Base-by-base conservation (phyloP, 2,888 invertebrate genomes). In the Synanthedon myopaeformis region DNA sequence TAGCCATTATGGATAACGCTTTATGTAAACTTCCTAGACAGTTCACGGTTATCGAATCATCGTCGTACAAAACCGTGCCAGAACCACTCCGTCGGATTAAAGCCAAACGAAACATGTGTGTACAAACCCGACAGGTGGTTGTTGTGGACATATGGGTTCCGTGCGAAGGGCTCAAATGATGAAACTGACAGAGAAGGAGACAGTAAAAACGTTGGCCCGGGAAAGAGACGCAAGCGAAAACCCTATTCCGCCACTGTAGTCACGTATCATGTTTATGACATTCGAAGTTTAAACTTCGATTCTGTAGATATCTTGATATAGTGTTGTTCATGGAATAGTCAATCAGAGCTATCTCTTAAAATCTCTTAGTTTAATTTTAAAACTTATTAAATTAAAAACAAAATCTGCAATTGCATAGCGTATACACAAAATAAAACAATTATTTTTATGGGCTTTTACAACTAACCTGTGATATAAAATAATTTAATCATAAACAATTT, bases 131-230 rank as follows among this genome's bases (percentile, higher is more conserved):
- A 80, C 84, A 85, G 83, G 78, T 84, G 85, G 67, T 35, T 60
- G 61, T 42, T 67, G 35, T 65, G 73, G 77, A 78, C 83, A 80
- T 77, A 70, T 79, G 76, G 79, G 69, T 72, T 76, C 72, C 71
- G 61, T 52, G 60, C 71, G 77, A 81, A 69, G 80, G 82, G 82
- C 81, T 79, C 69, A 48, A 55, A 69, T 79, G 76, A 78, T 76
- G 74, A 69, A 59, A 63, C 53, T 64, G 65, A 72, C 23, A 23
- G 54, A 60, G 67, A 69, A 67, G 75, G 62, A 59, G 61, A 62
- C 57, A 54, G 67, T 28, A 62, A 60, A 59, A 66, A 65, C 65
- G 60, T 59, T 61, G 64, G 64, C 60, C 66, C 63, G 62, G 69
- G 72, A 79, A 71, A 70, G 71, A 70, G 75, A 79, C 69, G 58